A percentile compares a stretch with the other conserved stretches of the same genome.
These are phyloP conservation scores for Thalassoma bifasciatum DNA, from an alignment of 2,113 vertebrate species.

Conservation along the genomic window DNA sequence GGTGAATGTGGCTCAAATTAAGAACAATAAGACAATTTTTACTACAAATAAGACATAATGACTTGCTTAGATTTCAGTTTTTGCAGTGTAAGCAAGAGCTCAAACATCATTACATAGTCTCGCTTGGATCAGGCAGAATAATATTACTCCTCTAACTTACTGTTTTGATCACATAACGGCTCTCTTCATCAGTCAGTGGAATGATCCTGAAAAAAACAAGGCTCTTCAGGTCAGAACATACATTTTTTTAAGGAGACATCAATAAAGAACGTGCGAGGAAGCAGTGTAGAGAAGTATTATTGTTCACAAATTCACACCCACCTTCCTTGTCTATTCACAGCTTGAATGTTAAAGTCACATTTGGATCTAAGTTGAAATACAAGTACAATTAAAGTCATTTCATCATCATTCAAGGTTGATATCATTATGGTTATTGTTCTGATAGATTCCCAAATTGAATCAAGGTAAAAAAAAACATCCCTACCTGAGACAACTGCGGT, in stretches of 20 bases:
- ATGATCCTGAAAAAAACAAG: conserved; percentile 82
- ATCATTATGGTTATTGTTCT: not conserved
- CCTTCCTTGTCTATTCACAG: conserved; percentile 94
- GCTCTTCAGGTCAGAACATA: not conserved
- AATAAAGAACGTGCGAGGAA: not conserved
- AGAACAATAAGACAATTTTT: no score
- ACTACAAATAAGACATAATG: no score
- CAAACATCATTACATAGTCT: no score
- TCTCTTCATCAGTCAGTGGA: conserved; percentile 86
- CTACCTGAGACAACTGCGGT: conserved; percentile 87
- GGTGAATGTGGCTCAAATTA: no score
- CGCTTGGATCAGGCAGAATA: not conserved
- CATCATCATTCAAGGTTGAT: not conserved
- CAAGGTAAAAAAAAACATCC: not conserved
- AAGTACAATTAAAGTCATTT: not conserved
- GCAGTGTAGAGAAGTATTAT: not conserved
- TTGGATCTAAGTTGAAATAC: conserved; percentile 84
- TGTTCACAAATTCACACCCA: conserved; percentile 67
- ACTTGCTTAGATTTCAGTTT: no score
- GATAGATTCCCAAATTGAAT: not conserved
- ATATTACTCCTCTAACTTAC: conserved; percentile 78
- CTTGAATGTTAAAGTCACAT: conserved; percentile 90
- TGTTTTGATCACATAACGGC: conserved; percentile 89
- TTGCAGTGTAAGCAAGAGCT: no score
- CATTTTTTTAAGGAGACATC: not conserved